Evolutionary conservation across 1,140 invertebrate species (phyloP), one percentile per base, ranked within the genome.

Genomic region (Pomacea maculata): DNA sequence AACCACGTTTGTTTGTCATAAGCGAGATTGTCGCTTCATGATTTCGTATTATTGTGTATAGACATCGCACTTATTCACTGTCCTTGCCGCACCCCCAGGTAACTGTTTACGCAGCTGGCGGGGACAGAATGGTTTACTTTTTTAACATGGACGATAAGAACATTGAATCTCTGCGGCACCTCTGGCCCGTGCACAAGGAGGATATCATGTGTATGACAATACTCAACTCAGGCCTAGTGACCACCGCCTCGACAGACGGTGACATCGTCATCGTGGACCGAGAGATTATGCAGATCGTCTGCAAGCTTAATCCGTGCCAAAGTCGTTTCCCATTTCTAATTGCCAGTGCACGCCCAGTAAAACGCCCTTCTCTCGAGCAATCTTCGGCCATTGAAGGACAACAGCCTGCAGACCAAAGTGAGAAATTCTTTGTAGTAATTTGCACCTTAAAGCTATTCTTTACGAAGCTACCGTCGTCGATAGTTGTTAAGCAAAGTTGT

Each of bases 231-330:
- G 92, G 94, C 85, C 91, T 94, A 1, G 88, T 96, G 0, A 95
- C 93, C 14, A 95, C 95, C 14, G 86, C 85, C 17, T 88, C 92
- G 4, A 95, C 94, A 85, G 94, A 94, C 83, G 95, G 95, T 4
- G 95, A 96, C 89, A 91, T 96, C 11, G 91, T 96, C 70, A 92
- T 96, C 54, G 96, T 95, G 95, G 93, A 93, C 79, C 88, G 95
- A 57, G 94, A 95, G 86, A 95, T 94, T 2, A 94, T 94, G 0
- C 94, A 95, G 84, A 92, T 93, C 0, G 94, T 94, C 85, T 92
- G 92, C 89, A 91, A 81, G 4, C 75, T 90, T 2, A 90, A 90
- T 79, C 83, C 87, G 0, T 80, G 82, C 25, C 15, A 21, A 10
- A 29, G 75, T 61, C 57, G 11, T 17, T 61, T 61, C 57, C 15